phyloP scores from a whole-genome alignment of 2,888 invertebrate species.

The Megamerina dolium region DNA sequence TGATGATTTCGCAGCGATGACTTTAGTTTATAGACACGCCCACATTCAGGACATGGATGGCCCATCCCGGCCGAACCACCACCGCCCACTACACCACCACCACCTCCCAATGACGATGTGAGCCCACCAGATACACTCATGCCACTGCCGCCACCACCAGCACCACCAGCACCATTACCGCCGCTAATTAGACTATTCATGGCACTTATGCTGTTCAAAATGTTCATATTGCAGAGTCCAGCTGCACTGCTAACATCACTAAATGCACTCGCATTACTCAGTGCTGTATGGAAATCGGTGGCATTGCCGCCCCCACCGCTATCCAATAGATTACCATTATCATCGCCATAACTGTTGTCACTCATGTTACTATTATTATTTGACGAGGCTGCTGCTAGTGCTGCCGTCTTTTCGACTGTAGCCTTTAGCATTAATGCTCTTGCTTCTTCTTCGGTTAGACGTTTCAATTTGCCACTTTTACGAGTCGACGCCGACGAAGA shows the following conservation, averaged over 20 bases:
- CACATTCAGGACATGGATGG: conserved; percentile 76
- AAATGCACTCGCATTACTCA: conserved; percentile 35
- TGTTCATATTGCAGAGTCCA: conserved; percentile 41
- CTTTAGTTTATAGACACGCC: conserved; percentile 79
- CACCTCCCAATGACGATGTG: no score
- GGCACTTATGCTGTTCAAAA: conserved; percentile 45
- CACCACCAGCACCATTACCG: conserved; percentile 25
- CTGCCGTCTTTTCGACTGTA: conserved; percentile 35
- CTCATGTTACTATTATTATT: conserved; percentile 32
- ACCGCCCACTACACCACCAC: conserved; percentile 27
- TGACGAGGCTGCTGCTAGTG: conserved; percentile 25
- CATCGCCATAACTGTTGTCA: conserved; percentile 38
- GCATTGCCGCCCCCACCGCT: conserved; percentile 24
- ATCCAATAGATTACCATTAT: conserved; percentile 24
- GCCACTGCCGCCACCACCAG: conserved; percentile 26
- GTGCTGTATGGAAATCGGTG: conserved; percentile 36
- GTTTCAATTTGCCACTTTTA: conserved; percentile 38
- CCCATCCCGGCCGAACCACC: conserved; percentile 49
- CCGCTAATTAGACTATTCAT: conserved; percentile 45
- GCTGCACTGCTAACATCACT: conserved; percentile 36
- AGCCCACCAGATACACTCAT: conserved; percentile 24
- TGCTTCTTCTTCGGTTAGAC: conserved; percentile 40
- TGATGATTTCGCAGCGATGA: conserved; percentile 77
- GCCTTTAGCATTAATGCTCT: conserved; percentile 39
- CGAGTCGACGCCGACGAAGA: background rate